phyloP scores from a whole-genome alignment of 2,888 invertebrate species.

The Mayetiola destructor region DNA sequence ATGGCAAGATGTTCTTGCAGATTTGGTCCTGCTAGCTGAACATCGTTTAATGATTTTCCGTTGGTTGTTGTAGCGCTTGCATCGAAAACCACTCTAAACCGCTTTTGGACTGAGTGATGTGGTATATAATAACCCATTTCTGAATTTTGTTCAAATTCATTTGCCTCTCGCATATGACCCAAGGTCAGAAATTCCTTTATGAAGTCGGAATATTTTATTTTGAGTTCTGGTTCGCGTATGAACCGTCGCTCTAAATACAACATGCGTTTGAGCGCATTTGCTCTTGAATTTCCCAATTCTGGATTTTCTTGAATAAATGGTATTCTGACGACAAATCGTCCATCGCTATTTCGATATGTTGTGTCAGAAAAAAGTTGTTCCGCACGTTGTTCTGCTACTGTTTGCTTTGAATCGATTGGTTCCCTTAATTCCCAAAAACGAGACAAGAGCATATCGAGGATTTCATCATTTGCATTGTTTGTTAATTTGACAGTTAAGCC shows the following conservation, averaged over 20 bases:
- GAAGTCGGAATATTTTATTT: not conserved
- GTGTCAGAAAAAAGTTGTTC: not conserved
- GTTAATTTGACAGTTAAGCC: too few relatives aligned
- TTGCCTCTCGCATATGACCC: not conserved
- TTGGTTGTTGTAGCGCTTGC: not conserved
- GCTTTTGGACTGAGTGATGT: not conserved
- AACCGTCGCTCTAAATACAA: not conserved
- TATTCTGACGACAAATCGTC: not conserved
- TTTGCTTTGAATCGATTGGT: too few relatives aligned
- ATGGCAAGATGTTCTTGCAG: conserved; percentile 16
- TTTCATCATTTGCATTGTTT: too few relatives aligned
- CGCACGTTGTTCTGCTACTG: not conserved
- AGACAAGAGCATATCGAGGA: too few relatives aligned
- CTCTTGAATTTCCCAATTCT: not conserved
- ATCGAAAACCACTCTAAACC: not conserved
- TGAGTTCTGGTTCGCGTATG: not conserved
- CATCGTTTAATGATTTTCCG: conserved; percentile 13
- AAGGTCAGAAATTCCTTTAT: not conserved
- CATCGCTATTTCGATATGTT: not conserved
- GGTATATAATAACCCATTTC: not conserved
- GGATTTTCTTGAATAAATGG: not conserved
- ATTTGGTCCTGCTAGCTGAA: conserved; percentile 14
- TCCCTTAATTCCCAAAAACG: too few relatives aligned
- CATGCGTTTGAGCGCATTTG: not conserved
- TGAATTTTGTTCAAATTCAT: too few relatives aligned